Base-by-base conservation (phyloP, 2,888 invertebrate genomes). In the Sepiola atlantica region DNA sequence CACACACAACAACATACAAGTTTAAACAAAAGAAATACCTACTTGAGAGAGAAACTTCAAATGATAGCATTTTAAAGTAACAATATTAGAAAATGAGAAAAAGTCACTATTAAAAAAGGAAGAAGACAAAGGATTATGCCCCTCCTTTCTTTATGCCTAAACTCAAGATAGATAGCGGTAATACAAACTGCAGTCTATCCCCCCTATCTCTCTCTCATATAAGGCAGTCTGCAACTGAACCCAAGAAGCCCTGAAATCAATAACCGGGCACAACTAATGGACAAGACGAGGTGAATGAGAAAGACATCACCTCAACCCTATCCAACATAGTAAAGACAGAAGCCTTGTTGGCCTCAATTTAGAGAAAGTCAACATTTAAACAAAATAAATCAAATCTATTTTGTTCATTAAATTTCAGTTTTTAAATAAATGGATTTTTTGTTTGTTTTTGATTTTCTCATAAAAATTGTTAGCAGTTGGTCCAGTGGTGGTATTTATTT, bases 41-140 rank as follows among this genome's bases (percentile, higher is more conserved):
- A 77, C n/a, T 77, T 77, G 77, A 77, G 61, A 77, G 77, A 77
- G 77, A 77, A 77, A 77, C n/a, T n/a, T 32, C 77, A 77, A 45
- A 77, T 32, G 32, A 77, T 77, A 77, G 77, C 77, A 77, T 77
- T 61, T 77, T 45, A 45, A 45, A 77, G 4, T n/a, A 77, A 77
- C 77, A 77, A n/a, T 77, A 77, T n/a, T 77, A 32, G 18, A n/a
- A 32, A 61, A 61, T 21, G 24, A 61, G 18, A 77, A 77, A 77
- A 77, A 16, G n/a, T 77, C 77, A 77, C 77, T 77, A 77, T 32
- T 3, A 32, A 77, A 28, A 77, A 16, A 77, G n/a, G 32, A 28
- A 77, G 77, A 18, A 32, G 14, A 45, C 45, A 45, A 77, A 77
- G n/a, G n/a, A n/a, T n/a, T 77, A 77, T n/a, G 77, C 77, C n/a